Evolutionary conservation across 2,888 invertebrate genomes (phyloP).

Genomic region (Panzeria rudis): DNA sequence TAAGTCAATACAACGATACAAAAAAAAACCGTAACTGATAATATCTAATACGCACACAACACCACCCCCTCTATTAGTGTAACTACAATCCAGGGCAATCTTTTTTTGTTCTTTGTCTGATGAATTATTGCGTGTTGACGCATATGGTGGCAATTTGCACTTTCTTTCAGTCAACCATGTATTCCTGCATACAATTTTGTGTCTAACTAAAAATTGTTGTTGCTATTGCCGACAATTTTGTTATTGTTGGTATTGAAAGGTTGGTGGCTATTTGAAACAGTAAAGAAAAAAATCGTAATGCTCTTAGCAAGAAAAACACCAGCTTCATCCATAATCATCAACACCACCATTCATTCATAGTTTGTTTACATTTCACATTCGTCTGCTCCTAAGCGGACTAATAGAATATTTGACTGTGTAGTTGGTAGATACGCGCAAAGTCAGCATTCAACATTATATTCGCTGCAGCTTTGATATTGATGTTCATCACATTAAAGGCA

Average conservation of each 20-base stretch:
- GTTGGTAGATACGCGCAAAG: neutral
- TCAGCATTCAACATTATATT: conserved; percentile 19
- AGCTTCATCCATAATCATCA: conserved; percentile 52
- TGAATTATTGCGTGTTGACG: conserved; percentile 84
- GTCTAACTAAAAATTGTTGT: conserved; percentile 6
- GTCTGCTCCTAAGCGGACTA: conserved; percentile 10
- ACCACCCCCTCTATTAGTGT: conserved; percentile 79
- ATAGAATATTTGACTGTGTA: conserved; percentile 7
- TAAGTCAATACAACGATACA: neutral
- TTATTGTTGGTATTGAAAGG: conserved; percentile 38
- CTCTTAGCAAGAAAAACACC: conserved; percentile 74
- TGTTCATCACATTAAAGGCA: conserved; percentile 72
- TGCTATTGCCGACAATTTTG: conserved; percentile 1
- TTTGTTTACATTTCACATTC: conserved; percentile 64
- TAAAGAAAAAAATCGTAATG: conserved; percentile 73
- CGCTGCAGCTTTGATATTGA: neutral
- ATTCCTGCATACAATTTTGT: conserved; percentile 8
- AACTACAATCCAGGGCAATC: conserved; percentile 80
- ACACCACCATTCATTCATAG: conserved; percentile 7
- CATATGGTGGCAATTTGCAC: conserved; percentile 83
- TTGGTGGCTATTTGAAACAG: conserved; percentile 32
- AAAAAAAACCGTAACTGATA: conserved; percentile 23
- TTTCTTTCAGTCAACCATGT: conserved; percentile 51
- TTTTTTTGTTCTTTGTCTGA: conserved; percentile 79
- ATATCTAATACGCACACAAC: conserved; percentile 56